Conservation (phyloP, 2,888 invertebrate species). For the Diloba caeruleocephala region DNA sequence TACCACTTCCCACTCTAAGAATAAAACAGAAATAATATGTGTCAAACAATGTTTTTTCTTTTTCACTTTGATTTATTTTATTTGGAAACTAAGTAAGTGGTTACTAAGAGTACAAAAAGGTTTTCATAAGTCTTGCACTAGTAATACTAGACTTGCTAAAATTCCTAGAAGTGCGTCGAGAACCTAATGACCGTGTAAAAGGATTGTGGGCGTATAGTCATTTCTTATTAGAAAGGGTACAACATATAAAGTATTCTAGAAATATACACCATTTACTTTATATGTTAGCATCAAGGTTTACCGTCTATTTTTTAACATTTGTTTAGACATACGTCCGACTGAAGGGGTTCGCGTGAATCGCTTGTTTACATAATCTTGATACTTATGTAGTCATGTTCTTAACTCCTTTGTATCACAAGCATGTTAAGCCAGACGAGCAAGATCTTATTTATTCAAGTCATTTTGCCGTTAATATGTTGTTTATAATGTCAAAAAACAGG, state of each 20-base stretch:
- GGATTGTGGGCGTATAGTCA: conserved; percentile 8
- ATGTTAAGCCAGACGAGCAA: conserved; percentile 1
- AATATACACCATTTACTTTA: conserved; percentile 34
- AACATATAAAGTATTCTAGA: conserved; percentile 10
- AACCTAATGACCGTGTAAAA: conserved; percentile 26
- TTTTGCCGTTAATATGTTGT: conserved; percentile 21
- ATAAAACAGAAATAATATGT: neutral
- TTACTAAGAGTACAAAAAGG: too few species aligned
- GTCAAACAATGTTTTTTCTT: too few species aligned
- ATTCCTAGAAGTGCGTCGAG: conserved; percentile 25
- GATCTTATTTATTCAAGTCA: conserved; percentile 28
- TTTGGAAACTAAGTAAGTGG: neutral
- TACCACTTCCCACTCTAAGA: neutral
- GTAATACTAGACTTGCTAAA: neutral
- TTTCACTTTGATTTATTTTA: too few species aligned
- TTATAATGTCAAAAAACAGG: conserved; percentile 18
- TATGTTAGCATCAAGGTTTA: conserved; percentile 63
- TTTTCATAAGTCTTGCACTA: too few species aligned
- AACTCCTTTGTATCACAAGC: conserved; percentile 27
- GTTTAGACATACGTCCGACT: conserved; percentile 74
- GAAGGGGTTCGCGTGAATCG: conserved; percentile 51
- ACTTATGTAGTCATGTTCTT: conserved; percentile 5
- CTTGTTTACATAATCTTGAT: conserved; percentile 45
- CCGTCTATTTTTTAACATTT: conserved; percentile 71
- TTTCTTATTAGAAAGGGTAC: conserved; percentile 16